Base-by-base conservation (phyloP, 2,888 invertebrate genomes). In the Macrophya annulata region DNA sequence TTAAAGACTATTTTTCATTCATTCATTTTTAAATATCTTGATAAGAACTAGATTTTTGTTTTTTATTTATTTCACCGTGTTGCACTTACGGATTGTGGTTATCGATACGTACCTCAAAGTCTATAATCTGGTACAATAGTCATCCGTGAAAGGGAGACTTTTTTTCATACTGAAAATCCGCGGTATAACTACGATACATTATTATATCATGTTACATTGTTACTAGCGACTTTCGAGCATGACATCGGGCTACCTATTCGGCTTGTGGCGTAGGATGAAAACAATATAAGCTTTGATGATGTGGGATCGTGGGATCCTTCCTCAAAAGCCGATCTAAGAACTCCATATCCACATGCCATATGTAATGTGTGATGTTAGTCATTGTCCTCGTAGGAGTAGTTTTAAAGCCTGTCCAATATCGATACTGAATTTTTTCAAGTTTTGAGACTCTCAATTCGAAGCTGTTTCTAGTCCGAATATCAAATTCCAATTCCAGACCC, bases 131-230 rank as follows among this genome's bases (percentile, higher is more conserved):
- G 25, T 68, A 68, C 68, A 68, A 68, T 68, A 68, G 68, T 68
- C 37, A 4, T 68, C 31, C 25, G 25, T 37, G 68, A 31, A 68
- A 68, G 31, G 68, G 68, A 15, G 25, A 21, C 21, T 5, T 68
- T 31, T 37, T 68, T 68, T 37, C 68, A 15, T 68, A 31, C 17
- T 17, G 68, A 68, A 37, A 68, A 68, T 37, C 68, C 68, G 17
- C 37, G 37, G 31, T 37, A 68, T 68, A 31, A 68, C 17, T 68
- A 68, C 68, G 25, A 68, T 37, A 68, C 37, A 37, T 68, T 68
- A 31, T 37, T 68, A 37, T 68, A 37, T 68, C 17, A 15, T 17
- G 37, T 37, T 68, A 68, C 68, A 68, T 68, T 68, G 37, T 68
- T 37, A 37, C 37, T 17, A 68, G 12, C 10, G 8, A 68, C 68